Evolutionary conservation across 2,888 invertebrate genomes (phyloP).

Genomic region (Antitype chi): DNA sequence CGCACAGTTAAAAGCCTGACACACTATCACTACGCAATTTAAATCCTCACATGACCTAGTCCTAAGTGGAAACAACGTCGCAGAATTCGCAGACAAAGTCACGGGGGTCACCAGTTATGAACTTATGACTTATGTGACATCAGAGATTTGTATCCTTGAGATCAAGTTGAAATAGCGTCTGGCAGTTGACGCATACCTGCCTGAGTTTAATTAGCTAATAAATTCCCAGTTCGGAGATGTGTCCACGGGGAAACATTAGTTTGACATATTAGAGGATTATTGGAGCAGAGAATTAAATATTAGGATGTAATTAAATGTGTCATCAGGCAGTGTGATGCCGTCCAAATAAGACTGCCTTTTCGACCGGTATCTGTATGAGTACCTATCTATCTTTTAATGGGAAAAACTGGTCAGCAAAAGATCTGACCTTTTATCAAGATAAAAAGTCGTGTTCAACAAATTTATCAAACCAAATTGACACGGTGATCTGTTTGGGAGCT

Average conservation of each 20-base stretch:
- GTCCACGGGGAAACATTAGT: constrained; percentile 25
- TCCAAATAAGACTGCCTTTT: background rate
- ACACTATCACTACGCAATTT: background rate
- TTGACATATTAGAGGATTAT: constrained; percentile 14
- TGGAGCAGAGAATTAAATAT: constrained; percentile 9
- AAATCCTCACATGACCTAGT: background rate
- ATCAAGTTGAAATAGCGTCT: constrained; percentile 44
- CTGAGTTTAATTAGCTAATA: constrained; percentile 50
- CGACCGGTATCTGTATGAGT: background rate
- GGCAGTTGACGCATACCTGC: constrained; percentile 22
- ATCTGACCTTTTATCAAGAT: background rate
- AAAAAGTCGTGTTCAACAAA: background rate
- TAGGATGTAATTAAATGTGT: constrained; percentile 12
- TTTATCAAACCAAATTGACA: background rate
- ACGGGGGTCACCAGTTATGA: constrained; percentile 34
- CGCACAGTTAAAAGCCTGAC: background rate
- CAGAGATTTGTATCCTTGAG: constrained; percentile 57
- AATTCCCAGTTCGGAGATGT: constrained; percentile 25
- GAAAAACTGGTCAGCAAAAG: background rate
- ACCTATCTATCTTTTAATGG: background rate
- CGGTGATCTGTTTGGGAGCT: background rate
- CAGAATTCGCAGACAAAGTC: constrained; percentile 30
- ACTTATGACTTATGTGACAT: constrained; percentile 32
- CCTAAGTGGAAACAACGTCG: constrained; percentile 1
- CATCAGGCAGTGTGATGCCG: too few species aligned